Evolutionary conservation across 2,888 invertebrate genomes (phyloP).

Genomic region (Physocephala rufipes): DNA sequence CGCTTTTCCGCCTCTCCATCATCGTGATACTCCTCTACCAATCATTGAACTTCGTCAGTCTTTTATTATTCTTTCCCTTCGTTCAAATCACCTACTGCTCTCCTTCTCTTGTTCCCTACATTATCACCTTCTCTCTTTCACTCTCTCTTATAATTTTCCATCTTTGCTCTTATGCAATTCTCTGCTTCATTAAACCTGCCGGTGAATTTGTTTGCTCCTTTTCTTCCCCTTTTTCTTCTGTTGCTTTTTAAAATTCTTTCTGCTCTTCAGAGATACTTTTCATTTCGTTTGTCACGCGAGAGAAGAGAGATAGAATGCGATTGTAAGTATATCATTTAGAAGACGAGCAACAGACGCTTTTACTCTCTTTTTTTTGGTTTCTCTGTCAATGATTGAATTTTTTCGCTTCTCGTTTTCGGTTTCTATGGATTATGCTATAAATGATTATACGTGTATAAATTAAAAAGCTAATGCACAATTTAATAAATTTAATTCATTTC

Average conservation of each 20-base stretch:
- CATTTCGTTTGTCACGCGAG: slow-evolving; percentile 26
- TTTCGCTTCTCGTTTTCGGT: background rate
- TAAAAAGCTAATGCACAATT: too few relatives aligned
- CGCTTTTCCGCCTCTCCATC: slow-evolving; percentile 1
- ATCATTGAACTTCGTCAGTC: background rate
- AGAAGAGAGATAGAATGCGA: background rate
- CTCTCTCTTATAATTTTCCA: background rate
- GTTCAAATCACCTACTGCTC: too few relatives aligned
- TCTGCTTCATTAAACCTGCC: slow-evolving; percentile 10
- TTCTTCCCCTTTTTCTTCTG: background rate
- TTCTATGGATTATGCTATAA: too few relatives aligned
- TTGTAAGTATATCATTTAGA: too few relatives aligned
- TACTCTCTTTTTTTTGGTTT: background rate
- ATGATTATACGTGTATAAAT: too few relatives aligned
- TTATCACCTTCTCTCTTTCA: slow-evolving; percentile 6
- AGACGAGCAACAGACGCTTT: background rate
- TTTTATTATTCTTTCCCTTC: too few relatives aligned
- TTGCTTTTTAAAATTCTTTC: background rate
- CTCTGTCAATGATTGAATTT: background rate
- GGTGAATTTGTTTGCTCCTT: slow-evolving; percentile 25
- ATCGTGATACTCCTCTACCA: background rate
- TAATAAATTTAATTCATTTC: too few relatives aligned
- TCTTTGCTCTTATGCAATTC: background rate
- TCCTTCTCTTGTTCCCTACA: background rate
- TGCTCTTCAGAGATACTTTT: slow-evolving; percentile 16